A percentile compares a stretch with the other conserved stretches of the same genome.
These are phyloP conservation scores for Hybos culiciformis DNA, from an alignment of 2,888 invertebrate species.

Conservation along the genomic window DNA sequence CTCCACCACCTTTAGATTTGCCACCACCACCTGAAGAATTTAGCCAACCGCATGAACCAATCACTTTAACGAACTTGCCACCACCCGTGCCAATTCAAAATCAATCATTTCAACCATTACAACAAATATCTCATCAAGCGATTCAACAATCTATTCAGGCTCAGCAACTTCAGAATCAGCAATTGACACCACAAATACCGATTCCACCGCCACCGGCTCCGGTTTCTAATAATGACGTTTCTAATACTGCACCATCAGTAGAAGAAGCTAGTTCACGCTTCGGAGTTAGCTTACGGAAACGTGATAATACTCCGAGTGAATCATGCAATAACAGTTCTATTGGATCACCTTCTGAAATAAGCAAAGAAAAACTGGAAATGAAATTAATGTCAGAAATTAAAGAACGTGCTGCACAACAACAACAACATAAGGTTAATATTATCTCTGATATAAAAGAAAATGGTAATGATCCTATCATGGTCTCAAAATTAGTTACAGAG, in stretches of 20 bases:
- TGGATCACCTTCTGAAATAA: constrained; percentile 39
- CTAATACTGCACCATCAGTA: constrained; percentile 50
- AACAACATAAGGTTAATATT: no score
- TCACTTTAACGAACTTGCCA: constrained; percentile 19
- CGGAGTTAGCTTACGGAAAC: constrained; percentile 52
- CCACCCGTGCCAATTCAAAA: not conserved
- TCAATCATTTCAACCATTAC: constrained; percentile 18
- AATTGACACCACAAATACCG: constrained; percentile 14
- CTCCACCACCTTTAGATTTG: constrained; percentile 68
- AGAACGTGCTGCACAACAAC: constrained; percentile 56
- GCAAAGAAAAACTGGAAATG: constrained; percentile 71
- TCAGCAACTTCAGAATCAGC: constrained; percentile 20
- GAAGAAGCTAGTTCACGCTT: constrained; percentile 60
- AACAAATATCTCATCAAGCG: constrained; percentile 16
- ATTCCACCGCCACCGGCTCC: constrained; percentile 22
- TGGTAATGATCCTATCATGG: constrained; percentile 54
- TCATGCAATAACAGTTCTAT: constrained; percentile 42
- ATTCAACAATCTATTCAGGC: constrained; percentile 17
- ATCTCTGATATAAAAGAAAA: constrained; percentile 40
- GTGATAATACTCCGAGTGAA: constrained; percentile 50
- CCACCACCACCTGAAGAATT: constrained; percentile 65
- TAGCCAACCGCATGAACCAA: constrained; percentile 22
- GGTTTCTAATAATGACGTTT: constrained; percentile 39
- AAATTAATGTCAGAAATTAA: constrained; percentile 74
- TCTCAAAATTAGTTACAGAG: constrained; percentile 67